Percentiles rank a stretch among this genome's conserved stretches.
These are phyloP conservation scores for Neofelis nebulosa DNA, from an alignment of 2,113 vertebrate species.

Conservation along the genomic window DNA sequence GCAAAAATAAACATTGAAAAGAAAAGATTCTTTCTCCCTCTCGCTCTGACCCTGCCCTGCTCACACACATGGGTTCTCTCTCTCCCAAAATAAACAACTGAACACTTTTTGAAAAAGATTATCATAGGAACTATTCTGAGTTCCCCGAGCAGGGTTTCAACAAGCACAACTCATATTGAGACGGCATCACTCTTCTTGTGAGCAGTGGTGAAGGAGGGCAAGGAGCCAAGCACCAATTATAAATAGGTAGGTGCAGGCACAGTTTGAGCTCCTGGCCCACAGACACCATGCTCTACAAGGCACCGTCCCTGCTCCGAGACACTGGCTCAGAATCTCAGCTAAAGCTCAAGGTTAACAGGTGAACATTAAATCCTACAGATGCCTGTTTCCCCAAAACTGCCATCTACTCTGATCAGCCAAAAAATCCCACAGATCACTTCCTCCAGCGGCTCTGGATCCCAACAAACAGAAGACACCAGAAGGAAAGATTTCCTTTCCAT, in stretches of 20 bases:
- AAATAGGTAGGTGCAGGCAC: background rate
- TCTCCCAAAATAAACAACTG: no score
- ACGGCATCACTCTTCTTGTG: rapidly evolving
- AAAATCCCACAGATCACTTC: background rate
- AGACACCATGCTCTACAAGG: background rate
- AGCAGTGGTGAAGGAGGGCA: rapidly evolving
- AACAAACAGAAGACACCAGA: background rate
- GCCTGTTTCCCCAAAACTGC: background rate
- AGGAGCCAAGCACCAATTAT: background rate
- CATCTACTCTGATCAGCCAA: background rate
- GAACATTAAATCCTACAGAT: background rate
- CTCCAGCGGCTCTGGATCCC: background rate
- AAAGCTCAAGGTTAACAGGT: background rate
- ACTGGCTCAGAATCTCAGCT: background rate
- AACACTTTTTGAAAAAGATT: no score
- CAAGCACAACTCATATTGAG: rapidly evolving
- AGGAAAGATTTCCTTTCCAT: background rate
- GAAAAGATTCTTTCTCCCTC: no score
- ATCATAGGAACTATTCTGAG: background rate
- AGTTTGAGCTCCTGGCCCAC: background rate
- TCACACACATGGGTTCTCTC: no score
- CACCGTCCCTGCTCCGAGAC: background rate
- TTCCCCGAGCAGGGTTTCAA: background rate
- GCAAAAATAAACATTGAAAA: no score
- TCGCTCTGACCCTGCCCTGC: no score